phyloP scores from a whole-genome alignment of 2,888 invertebrate species.

The Caenorhabditis sp. region DNA sequence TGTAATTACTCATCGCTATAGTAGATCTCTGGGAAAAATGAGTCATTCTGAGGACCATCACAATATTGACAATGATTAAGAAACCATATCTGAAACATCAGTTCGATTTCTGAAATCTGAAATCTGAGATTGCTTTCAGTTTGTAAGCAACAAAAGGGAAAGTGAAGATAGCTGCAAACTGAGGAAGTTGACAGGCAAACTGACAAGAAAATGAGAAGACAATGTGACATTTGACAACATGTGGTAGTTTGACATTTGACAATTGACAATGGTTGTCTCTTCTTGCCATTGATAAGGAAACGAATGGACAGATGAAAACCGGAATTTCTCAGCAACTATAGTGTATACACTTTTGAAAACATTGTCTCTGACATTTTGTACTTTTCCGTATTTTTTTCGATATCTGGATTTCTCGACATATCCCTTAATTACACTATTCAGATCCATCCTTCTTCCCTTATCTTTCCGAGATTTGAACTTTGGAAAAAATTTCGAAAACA shows the following conservation, averaged over 20 bases:
- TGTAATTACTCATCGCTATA: constrained; percentile 25
- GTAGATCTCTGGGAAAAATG: constrained; percentile 30
- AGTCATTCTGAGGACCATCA: constrained; percentile 20
- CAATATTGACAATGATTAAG: not conserved
- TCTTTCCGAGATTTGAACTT: constrained; percentile 4
- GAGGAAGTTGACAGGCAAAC: not conserved
- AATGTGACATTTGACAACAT: no score
- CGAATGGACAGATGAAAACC: constrained; percentile 1
- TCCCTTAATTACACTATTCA: not conserved
- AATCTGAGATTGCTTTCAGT: not conserved
- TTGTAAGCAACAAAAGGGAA: constrained; percentile 9
- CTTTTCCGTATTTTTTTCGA: constrained; percentile 16
- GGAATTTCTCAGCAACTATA: constrained; percentile 4
- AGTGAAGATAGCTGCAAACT: not conserved
- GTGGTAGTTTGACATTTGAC: constrained; percentile 18
- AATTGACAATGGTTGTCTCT: constrained; percentile 25
- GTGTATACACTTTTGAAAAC: not conserved
- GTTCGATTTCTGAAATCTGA: no score
- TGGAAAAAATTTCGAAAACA: not conserved
- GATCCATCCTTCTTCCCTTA: not conserved
- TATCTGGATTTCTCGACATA: not conserved
- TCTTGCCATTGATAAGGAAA: not conserved
- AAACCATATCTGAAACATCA: not conserved
- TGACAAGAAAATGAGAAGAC: constrained; percentile 8
- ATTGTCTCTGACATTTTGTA: not conserved